Evolutionary conservation across 2,888 invertebrate genomes (phyloP), one percentile per base, ranked within the genome.

Genomic region (Ischnura elegans): DNA sequence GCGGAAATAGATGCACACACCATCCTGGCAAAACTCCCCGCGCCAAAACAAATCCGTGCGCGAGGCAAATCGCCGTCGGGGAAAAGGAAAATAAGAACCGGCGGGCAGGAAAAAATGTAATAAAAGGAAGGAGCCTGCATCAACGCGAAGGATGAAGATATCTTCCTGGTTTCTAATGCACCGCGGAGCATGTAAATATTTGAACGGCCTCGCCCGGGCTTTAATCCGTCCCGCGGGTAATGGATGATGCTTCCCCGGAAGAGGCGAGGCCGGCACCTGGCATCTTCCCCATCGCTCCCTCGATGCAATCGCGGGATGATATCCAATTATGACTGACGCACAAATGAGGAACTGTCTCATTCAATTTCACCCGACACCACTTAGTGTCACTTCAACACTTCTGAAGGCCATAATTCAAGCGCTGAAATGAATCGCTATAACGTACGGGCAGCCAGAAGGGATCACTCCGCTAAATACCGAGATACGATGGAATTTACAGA

Each of bases 31-130:
- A 51, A 1, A 76, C 76, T 36, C 76, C 36, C 36, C 36, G 36
- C 76, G 76, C 76, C 76, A 76, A 76, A 76, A 76, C 76, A 76
- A 76, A 76, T 76, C 76, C 76, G 16, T 25, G 76, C 76, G 25
- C 29, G 76, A 29, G 13, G 76, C 76, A 76, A 76, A 76, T 76
- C 76, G 76, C 36, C 25, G 76, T 76, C 76, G 36, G 76, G 2
- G 36, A 13, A n/a, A 76, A 76, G 16, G 16, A 16, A 2, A 76
- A 76, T 36, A 10, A 76, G 36, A n/a, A 13, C 0, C 13, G 76
- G 76, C 76, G 36, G 51, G 51, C 25, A 76, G 10, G 36, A 76
- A 76, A 13, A 36, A 0, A 8, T 36, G 36, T 10, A 76, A 36
- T 36, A 29, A 76, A 29, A 10, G 0, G 19, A 51, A 51, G 51